Evolutionary conservation across 2,888 invertebrate species (phyloP), one percentile per base, ranked within the genome.

Genomic region (Phaedon cochleariae): DNA sequence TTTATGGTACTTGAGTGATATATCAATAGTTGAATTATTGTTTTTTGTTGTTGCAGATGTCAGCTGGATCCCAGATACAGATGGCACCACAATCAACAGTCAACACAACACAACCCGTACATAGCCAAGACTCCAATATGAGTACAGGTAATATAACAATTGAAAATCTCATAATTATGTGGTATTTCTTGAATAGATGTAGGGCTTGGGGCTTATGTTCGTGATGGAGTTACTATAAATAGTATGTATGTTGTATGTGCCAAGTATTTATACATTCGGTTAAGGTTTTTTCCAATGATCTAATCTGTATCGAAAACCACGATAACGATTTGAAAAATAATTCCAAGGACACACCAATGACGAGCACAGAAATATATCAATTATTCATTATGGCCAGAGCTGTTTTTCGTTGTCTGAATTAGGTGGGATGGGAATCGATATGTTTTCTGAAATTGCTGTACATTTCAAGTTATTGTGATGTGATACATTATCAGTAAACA

Each of bases 91-190:
- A 95, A 90, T 92, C 93, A 85, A 92, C 93, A 86, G 89, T 92
- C 88, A 91, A 90, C 89, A 90, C 91, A 83, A 86, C 87, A 84
- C 92, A 92, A 89, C 90, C 92, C 86, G 90, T 90, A 87, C 92
- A 93, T 89, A 95, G 91, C 90, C 95, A 95, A 89, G 96, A 96
- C 90, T 96, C 96, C 87, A 96, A 96, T 90, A 94, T 96, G 93
- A 96, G 96, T 90, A 95, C 95, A 89, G 92, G 93, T 93, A 87
- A 88, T 86, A 85, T 46, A 37, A 29, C 61, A 48, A 52, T n/a
- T n/a, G n/a, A n/a, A n/a, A n/a, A n/a, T n/a, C n/a, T n/a, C n/a
- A n/a, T n/a, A n/a, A n/a, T n/a, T n/a, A n/a, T n/a, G n/a, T 41
- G 15, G 41, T 54, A 46, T 48, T 49, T 61, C 52, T 26, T 26